Base-by-base conservation (phyloP, 2,888 invertebrate genomes). In the Ophioninae sp. region DNA sequence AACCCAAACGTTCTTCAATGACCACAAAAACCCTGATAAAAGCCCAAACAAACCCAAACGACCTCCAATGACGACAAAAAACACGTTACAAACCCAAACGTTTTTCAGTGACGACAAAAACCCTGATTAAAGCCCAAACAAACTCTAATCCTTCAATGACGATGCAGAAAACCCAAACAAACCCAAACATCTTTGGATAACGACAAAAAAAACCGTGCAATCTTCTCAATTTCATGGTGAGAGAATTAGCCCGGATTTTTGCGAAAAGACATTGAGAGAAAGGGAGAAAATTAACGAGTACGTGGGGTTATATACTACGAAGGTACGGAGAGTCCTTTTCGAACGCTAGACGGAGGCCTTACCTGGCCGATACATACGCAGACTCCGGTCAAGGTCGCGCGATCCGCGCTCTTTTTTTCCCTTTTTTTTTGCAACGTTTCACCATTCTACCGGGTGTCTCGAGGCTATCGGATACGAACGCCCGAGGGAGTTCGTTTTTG, bases 381-480 rank as follows among this genome's bases (percentile, higher is more conserved):
- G 91, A 89, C 91, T 91, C 89, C 91, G 91, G 91, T 91, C 91
- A 91, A 91, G 91, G 91, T 91, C 91, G 89, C 88, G 88, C 89
- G 90, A 86, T 89, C 87, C 87, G 86, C 89, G 89, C 89, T 89
- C 74, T 90, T 44, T 73, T 61, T 71, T 20, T 10, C 58, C 59
- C 10, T 84, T 85, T 89, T 88, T 88, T 90, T 91, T 90, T 90
- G 88, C 89, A 73, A 89, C 89, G 87, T 88, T 91, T 88, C 87
- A 88, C 84, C 81, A 81, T 85, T 88, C 85, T 90, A 90, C 87
- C 87, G 87, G 88, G 90, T 89, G 91, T 90, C 87, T 74, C 86
- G 85, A 86, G 85, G 71, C 74, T 82, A 81, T 44, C 13, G 22
- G 65, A 39, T 59, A 71, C n/a, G 51, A 30, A 20, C 30, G 30